Base-by-base conservation (phyloP, 2,113 vertebrate genomes). In the Pionites leucogaster region DNA sequence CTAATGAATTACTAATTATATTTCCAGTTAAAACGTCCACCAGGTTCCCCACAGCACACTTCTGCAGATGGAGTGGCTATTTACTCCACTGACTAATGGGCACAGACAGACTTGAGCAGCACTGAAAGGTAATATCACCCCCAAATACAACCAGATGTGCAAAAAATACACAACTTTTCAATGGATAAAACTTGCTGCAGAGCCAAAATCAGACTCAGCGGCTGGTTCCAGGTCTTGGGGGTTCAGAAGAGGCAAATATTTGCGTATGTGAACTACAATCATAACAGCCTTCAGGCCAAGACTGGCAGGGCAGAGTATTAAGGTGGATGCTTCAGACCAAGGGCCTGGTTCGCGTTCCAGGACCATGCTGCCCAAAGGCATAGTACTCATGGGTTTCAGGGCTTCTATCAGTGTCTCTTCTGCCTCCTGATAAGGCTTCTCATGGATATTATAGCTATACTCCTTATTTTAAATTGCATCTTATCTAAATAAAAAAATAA, bases 121-220 rank as follows among this genome's bases (percentile, higher is more conserved):
- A 59, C 62, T 76, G 96, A 86, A 72, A 93, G 82, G 84, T 39
- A 93, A 52, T 72, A 74, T 72, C 59, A 62, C 37, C 82, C 71
- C 53, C 86, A 94, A 96, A 80, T 6, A 29, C 85, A 94, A 95
- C 78, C 96, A 96, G 82, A 93, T 95, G 92, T 88, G 88, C 70
- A 71, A 60, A 37, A 71, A 67, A 50, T 44, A 93, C 74, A 79
- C 3, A 20, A 20, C 31, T 37, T 75, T 44, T 55, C 2, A 2
- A 9, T 11, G 88, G 78, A 27, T 60, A 44, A 76, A 76, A 80
- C 82, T 82, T 68, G 65, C 53, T 69, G 57, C 52, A 27, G 70
- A 85, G 64, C 63, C 85, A 71, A 90, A 93, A 93, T 69, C 77
- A 88, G 74, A 37, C 69, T 87, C 88, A 75, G 90, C 59, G 90